Conservation (phyloP, 2,113 vertebrate genomes). For the Pygoscelis adeliae region DNA sequence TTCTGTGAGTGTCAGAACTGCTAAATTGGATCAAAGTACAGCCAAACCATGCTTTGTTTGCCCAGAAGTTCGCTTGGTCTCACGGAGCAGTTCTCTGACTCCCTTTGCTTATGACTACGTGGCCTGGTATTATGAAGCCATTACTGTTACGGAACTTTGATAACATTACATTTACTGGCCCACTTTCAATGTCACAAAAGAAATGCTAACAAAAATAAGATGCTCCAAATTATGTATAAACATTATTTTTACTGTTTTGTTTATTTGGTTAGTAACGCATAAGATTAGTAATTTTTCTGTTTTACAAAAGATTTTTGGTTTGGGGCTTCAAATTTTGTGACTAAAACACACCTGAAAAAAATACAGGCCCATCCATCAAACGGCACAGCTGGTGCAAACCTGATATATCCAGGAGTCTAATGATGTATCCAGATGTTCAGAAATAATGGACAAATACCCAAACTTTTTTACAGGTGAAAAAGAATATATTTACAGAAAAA, state of each 20-base stretch:
- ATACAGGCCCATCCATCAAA: neutral
- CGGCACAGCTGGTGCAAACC: neutral
- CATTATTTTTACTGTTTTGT: neutral
- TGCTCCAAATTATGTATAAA: neutral
- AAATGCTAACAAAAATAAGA: neutral
- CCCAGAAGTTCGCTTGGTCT: neutral
- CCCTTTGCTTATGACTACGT: neutral
- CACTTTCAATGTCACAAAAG: neutral
- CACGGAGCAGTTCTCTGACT: neutral
- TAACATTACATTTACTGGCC: neutral
- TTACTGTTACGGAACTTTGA: neutral
- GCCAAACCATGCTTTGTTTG: neutral
- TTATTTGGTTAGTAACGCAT: neutral
- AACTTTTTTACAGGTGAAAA: neutral
- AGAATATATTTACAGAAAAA: neutral
- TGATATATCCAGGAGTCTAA: neutral
- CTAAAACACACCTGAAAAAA: neutral
- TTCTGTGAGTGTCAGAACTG: neutral
- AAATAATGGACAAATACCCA: neutral
- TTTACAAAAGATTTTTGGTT: neutral
- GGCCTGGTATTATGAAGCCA: neutral
- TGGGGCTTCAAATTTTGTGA: neutral
- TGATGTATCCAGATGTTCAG: neutral
- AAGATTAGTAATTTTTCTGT: neutral
- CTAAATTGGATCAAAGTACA: neutral